These are phyloP conservation scores for Dromius quadrimaculatus DNA, from an alignment of 2,888 invertebrate genomes.

Conservation along the genomic window DNA sequence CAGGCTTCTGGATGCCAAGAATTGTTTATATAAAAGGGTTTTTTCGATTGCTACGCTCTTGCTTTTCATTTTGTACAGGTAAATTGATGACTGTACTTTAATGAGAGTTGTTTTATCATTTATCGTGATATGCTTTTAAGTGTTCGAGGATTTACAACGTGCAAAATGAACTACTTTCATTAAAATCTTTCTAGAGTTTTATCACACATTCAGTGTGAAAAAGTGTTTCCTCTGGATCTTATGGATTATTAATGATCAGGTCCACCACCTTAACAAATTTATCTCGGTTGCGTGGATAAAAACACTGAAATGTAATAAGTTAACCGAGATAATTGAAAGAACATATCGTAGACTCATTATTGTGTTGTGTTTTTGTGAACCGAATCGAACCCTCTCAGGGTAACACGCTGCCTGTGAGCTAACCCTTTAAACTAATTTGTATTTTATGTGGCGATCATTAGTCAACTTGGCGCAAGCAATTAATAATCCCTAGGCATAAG, in stretches of 20 bases:
- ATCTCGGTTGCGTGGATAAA: slow-evolving; percentile 29
- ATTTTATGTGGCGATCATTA: slow-evolving; percentile 50
- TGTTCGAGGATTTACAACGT: slow-evolving; percentile 15
- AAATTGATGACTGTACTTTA: slow-evolving; percentile 35
- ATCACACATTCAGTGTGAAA: too few relatives aligned
- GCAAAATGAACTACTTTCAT: too few relatives aligned
- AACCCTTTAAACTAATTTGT: slow-evolving; percentile 52
- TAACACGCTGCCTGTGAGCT: slow-evolving; percentile 28
- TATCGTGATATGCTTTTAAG: slow-evolving; percentile 33
- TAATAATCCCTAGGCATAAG: slow-evolving; percentile 39
- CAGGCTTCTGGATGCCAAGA: slow-evolving; percentile 17
- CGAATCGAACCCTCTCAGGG: slow-evolving; percentile 38
- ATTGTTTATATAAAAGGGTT: slow-evolving; percentile 37
- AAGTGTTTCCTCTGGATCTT: not conserved
- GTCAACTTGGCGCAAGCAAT: slow-evolving; percentile 39
- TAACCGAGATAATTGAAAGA: slow-evolving; percentile 39
- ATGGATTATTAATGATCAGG: slow-evolving; percentile 49
- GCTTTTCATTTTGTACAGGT: slow-evolving; percentile 1
- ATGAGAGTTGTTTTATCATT: slow-evolving; percentile 30
- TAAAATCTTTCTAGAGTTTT: too few relatives aligned
- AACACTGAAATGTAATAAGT: slow-evolving; percentile 46
- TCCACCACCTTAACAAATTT: slow-evolving; percentile 29
- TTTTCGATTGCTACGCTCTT: slow-evolving; percentile 18
- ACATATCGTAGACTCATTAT: slow-evolving; percentile 3
- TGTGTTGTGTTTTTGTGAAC: slow-evolving; percentile 9